A percentile compares a stretch with the other conserved stretches of the same genome.
phyloP scores from a whole-genome alignment of 2,888 invertebrate species.

The Idaea dimidiata region DNA sequence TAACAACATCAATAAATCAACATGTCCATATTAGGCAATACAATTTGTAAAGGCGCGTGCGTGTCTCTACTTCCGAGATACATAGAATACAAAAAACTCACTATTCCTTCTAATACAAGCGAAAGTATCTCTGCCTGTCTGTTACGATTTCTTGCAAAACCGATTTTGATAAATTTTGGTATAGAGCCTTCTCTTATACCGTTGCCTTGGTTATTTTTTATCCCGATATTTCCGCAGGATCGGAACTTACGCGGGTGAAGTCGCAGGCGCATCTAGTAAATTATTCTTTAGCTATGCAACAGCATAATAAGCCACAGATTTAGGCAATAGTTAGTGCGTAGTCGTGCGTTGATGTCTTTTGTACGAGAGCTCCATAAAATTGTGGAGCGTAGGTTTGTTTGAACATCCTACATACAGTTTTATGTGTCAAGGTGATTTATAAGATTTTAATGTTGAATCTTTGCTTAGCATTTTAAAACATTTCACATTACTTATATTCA shows the following conservation, averaged over 20 bases:
- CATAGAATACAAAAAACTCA: neutral
- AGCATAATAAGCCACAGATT: neutral
- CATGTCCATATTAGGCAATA: conserved; percentile 34
- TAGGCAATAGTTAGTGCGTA: neutral
- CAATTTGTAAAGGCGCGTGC: conserved; percentile 35
- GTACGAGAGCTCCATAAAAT: conserved; percentile 17
- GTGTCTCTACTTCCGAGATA: conserved; percentile 2
- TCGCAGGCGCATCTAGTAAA: too few species aligned
- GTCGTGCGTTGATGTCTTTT: conserved; percentile 23
- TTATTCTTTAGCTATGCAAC: neutral
- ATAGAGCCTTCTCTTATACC: too few species aligned
- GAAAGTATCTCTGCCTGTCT: neutral
- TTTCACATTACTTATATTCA: too few species aligned
- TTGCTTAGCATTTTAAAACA: too few species aligned
- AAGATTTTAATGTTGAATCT: conserved; percentile 1
- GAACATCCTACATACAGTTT: conserved; percentile 25
- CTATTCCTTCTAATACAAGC: neutral
- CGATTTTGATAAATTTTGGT: too few species aligned
- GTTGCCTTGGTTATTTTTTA: too few species aligned
- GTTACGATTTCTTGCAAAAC: too few species aligned
- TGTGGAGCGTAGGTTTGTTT: conserved; percentile 19
- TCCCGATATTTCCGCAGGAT: too few species aligned
- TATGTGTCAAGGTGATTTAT: conserved; percentile 31
- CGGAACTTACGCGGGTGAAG: too few species aligned
- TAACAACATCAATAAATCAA: conserved; percentile 24